Evolutionary conservation across 1,140 invertebrate genomes (phyloP).

Genomic region (Eumeta japonica): DNA sequence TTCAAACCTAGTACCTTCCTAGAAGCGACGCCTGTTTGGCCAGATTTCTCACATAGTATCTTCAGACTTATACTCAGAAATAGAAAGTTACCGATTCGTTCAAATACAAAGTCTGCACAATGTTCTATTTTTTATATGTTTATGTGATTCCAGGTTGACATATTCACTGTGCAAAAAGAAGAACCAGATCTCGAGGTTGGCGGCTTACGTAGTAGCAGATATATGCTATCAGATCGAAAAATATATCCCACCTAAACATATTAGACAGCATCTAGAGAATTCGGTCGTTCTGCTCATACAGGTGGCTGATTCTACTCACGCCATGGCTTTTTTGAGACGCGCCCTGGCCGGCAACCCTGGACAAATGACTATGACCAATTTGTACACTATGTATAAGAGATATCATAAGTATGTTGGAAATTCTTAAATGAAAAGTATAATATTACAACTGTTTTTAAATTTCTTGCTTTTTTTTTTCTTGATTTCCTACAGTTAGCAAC

Average conservation of each 20-base stretch:
- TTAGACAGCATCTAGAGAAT: conserved; percentile 42
- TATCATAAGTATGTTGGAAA: conserved; percentile 51
- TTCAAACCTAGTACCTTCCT: no score
- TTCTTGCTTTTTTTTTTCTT: background rate
- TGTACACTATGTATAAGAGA: conserved; percentile 42
- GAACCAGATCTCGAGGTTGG: conserved; percentile 33
- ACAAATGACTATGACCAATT: conserved; percentile 36
- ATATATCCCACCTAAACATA: conserved; percentile 23
- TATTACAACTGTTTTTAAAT: no score
- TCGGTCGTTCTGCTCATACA: conserved; percentile 32
- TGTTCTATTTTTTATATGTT: no score
- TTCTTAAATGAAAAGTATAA: conserved; percentile 22
- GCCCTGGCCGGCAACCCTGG: conserved; percentile 27
- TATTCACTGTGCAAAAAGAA: conserved; percentile 41
- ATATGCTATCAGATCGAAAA: conserved; percentile 29
- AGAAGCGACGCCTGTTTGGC: no score
- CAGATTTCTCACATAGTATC: no score
- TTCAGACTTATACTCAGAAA: no score
- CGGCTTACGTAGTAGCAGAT: conserved; percentile 39
- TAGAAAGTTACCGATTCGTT: no score
- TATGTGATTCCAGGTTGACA: conserved; percentile 45
- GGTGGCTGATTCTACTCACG: conserved; percentile 28
- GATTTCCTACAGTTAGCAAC: no score
- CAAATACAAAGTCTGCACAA: no score
- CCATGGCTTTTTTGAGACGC: conserved; percentile 35